Percentiles rank a stretch among this genome's conserved stretches.
phyloP scores from a whole-genome alignment of 2,113 vertebrate genomes.

The Microtus oregoni region DNA sequence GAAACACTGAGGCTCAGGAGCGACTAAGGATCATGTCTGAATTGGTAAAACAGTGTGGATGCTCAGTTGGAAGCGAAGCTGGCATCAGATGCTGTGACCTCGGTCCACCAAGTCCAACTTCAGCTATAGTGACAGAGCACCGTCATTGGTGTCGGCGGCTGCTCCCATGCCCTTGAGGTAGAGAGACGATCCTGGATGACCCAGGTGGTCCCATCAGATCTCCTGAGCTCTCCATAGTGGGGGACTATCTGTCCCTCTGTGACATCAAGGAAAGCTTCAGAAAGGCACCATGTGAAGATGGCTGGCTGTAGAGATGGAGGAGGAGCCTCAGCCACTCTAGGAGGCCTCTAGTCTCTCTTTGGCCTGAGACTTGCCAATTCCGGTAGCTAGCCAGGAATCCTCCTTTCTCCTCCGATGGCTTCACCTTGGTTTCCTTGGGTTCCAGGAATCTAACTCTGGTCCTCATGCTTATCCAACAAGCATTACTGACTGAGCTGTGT shows the following conservation, averaged over 20 bases:
- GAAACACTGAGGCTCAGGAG: not conserved
- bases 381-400: not conserved
- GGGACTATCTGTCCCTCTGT: not conserved
- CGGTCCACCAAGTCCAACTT: not conserved
- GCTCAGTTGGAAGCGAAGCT: not conserved
- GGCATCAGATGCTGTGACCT: fast-evolving
- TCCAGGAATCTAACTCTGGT: not conserved
- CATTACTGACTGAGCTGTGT: not conserved
- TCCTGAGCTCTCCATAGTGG: not conserved
- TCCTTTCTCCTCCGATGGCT: not conserved
- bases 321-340: not conserved
- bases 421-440: not conserved
- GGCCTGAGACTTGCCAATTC: not conserved
- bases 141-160: not conserved
- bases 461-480: not conserved
- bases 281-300: not conserved
- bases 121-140: too few species aligned
- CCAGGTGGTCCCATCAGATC: not conserved
- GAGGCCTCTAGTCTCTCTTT: not conserved
- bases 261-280: not conserved
- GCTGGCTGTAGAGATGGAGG: not conserved
- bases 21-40: not conserved
- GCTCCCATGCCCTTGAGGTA: not conserved
- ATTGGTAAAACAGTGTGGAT: not conserved
- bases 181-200: not conserved